Evolutionary conservation across 2,888 invertebrate species (phyloP).

Genomic region (Apamea epomidion): DNA sequence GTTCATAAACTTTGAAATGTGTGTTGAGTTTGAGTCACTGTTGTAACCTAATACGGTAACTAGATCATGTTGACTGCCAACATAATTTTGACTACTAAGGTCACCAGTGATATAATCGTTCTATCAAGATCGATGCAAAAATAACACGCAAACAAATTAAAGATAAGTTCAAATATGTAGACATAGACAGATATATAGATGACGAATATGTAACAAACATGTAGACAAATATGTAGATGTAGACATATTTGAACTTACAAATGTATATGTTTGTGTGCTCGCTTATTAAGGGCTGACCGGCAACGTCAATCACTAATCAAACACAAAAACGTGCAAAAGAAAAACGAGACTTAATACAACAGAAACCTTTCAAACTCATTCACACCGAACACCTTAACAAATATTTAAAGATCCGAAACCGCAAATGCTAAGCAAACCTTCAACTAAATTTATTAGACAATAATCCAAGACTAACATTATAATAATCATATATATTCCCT

Average conservation of each 20-base stretch:
- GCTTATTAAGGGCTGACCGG: neutral
- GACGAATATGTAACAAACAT: no score
- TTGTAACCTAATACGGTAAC: slow-evolving; percentile 24
- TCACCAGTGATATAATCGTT: slow-evolving; percentile 11
- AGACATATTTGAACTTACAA: no score
- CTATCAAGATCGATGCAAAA: neutral
- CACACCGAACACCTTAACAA: neutral
- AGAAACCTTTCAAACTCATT: neutral
- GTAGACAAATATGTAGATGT: no score
- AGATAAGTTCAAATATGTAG: neutral
- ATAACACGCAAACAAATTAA: neutral
- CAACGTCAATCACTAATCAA: neutral
- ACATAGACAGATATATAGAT: no score
- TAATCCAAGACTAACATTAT: slow-evolving; percentile 6
- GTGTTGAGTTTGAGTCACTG: slow-evolving; percentile 15
- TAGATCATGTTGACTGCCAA: slow-evolving; percentile 2
- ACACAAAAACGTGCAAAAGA: neutral
- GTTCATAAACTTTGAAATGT: slow-evolving; percentile 26
- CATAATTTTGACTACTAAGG: neutral
- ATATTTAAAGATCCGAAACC: neutral
- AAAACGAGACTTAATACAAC: neutral
- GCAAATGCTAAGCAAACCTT: slow-evolving; percentile 42
- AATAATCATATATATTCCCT: slow-evolving; percentile 4
- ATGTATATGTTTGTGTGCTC: neutral
- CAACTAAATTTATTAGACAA: slow-evolving; percentile 41